Percentiles rank a stretch among this genome's conserved stretches.
phyloP scores from a whole-genome alignment of 1,140 invertebrate genomes.

The Hypothenemus hampei region DNA sequence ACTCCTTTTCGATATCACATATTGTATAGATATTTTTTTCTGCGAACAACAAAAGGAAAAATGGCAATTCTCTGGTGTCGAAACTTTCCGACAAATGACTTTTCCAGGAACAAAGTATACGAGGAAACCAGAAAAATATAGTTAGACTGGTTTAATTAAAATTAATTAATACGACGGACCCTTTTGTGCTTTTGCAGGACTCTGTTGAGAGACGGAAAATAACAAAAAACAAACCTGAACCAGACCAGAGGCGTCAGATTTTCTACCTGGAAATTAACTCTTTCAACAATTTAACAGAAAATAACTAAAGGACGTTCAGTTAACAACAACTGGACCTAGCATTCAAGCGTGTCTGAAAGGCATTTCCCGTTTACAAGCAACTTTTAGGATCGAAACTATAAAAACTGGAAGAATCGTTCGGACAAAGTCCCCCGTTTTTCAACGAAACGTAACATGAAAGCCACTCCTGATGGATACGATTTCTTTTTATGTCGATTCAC shows the following conservation, averaged over 20 bases:
- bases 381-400: no score
- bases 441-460: constrained; percentile 9
- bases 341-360: no score
- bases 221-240: no score
- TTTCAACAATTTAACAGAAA: no score
- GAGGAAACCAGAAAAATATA: constrained; percentile 18
- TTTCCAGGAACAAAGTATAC: constrained; percentile 11
- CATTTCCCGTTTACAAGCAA: no score
- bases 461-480: constrained; percentile 12
- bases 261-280: no score
- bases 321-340: no score
- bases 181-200: no score
- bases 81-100: constrained; percentile 19
- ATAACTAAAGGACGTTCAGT: no score
- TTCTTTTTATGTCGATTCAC: constrained; percentile 11
- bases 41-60: neutral
- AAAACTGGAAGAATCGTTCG: constrained; percentile 5
- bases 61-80: constrained; percentile 1
- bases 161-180: constrained; percentile 15
- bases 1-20: no score
- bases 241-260: no score
- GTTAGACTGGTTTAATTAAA: constrained; percentile 17
- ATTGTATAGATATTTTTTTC: constrained; percentile 8
- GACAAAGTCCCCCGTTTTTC: constrained; percentile 5
- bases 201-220: no score